Conservation (phyloP, 2,888 invertebrate species). For the Argyra leucocephala region DNA sequence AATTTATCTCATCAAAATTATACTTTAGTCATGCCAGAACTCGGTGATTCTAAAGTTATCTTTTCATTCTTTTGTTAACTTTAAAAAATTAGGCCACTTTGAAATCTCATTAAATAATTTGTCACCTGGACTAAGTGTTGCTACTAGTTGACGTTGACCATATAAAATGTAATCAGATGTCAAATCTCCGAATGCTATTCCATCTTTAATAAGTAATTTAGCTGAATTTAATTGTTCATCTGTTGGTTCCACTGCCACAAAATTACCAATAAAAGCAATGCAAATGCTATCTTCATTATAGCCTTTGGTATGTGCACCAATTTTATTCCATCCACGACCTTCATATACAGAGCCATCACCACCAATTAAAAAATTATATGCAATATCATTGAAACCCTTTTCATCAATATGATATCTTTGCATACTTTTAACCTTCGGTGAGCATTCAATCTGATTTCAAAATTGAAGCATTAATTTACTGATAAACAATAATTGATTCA, state of each 20-base stretch:
- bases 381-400: constrained; percentile 55
- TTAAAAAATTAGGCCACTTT: constrained; percentile 55
- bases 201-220: constrained; percentile 51
- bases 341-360: constrained; percentile 65
- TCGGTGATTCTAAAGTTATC: no score
- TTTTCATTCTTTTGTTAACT: no score
- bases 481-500: background rate
- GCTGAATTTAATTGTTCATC: constrained; percentile 51
- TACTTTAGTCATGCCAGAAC: no score
- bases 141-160: constrained; percentile 57
- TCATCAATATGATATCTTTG: constrained; percentile 51
- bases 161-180: constrained; percentile 55
- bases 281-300: constrained; percentile 59
- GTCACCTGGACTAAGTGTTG: constrained; percentile 61
- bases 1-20: no score
- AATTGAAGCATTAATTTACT: background rate
- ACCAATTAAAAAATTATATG: constrained; percentile 68
- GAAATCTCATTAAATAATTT: constrained; percentile 53
- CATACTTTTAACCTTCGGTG: background rate
- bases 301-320: constrained; percentile 62
- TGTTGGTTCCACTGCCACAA: constrained; percentile 47
- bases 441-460: background rate
- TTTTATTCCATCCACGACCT: constrained; percentile 62
- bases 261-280: constrained; percentile 64
- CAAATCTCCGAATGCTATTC: constrained; percentile 53